phyloP scores from a whole-genome alignment of 2,797 vertebrate genomes.

The Pseudochaenichthys georgianus region DNA sequence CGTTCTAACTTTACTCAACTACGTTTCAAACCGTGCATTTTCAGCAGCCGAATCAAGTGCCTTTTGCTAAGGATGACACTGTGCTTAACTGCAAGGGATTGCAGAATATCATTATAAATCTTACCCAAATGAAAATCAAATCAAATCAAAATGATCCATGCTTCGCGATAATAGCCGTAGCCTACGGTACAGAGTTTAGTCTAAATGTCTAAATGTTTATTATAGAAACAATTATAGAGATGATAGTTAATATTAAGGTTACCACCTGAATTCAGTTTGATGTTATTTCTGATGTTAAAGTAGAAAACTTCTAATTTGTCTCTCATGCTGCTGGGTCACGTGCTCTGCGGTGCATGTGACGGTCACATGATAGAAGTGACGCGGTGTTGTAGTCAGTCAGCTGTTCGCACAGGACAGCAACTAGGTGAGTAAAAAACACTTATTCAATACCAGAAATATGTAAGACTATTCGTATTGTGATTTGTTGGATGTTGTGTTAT shows the following conservation, averaged over 20 bases:
- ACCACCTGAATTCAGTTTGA: neutral
- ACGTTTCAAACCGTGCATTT: no score
- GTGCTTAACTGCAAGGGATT: no score
- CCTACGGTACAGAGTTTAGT: no score
- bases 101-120: no score
- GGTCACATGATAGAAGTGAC: constrained; percentile 82
- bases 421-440: constrained; percentile 63
- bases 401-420: constrained; percentile 45
- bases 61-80: no score
- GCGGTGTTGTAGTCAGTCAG: constrained; percentile 71
- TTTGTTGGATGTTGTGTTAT: neutral
- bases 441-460: neutral
- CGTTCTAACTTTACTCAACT: no score
- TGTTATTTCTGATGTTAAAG: neutral
- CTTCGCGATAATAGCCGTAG: no score
- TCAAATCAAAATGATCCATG: no score
- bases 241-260: neutral
- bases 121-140: no score
- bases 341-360: constrained; percentile 62
- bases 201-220: neutral
- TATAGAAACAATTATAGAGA: neutral
- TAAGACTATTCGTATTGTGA: accelerated
- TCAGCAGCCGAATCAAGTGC: no score
- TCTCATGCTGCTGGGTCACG: neutral
- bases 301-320: neutral